Evolutionary conservation across 2,113 vertebrate genomes (phyloP), one percentile per base, ranked within the genome.

Genomic region (Psilopsiagon aurifrons): DNA sequence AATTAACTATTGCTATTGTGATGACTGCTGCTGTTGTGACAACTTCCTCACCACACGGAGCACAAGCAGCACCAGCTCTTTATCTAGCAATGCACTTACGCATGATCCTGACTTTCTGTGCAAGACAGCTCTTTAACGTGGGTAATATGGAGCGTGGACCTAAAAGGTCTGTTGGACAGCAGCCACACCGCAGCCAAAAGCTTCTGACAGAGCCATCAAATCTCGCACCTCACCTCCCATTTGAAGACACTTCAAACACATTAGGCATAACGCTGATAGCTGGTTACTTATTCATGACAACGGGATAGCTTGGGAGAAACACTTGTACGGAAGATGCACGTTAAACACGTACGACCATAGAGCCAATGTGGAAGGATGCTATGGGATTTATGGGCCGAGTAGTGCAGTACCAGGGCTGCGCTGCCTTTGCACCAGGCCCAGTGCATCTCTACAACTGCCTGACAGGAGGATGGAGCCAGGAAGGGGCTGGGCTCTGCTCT

Each of bases 191-290:
- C 33, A 20, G 69, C 71, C 54, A 17, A n/a, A 41, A 55, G 31
- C 77, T 66, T 19, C 73, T 37, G 83, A 20, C 35, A 18, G 79
- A 89, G 57, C 71, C 28, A 3, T 6, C 5, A 20, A 13, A 39
- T 8, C 4, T 37, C 11, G 43, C 3, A 7, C 49, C 46, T 29
- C 3, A 47, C 29, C 49, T 60, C 60, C 43, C 39, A 2, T 0
- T 29, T 13, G 64, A 54, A 76, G 76, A 39, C 7, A 13, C 43
- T 35, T 31, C 52, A 11, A 59, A 33, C 25, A 2, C 39, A 2
- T 41, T 4, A 4, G 47, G 60, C 1, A 0, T 1, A 0, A 7
- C 0, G 46, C 63, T n/a, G 33, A 1, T 13, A 23, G 6, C 14
- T 10, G 5, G 11, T 85, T 7, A 12, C 8, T 77, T 24, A 63